Percentiles rank a stretch among this genome's conserved stretches.
These are phyloP conservation scores for Aphaenogaster rudis DNA, from an alignment of 1,140 invertebrate genomes.

Conservation along the genomic window DNA sequence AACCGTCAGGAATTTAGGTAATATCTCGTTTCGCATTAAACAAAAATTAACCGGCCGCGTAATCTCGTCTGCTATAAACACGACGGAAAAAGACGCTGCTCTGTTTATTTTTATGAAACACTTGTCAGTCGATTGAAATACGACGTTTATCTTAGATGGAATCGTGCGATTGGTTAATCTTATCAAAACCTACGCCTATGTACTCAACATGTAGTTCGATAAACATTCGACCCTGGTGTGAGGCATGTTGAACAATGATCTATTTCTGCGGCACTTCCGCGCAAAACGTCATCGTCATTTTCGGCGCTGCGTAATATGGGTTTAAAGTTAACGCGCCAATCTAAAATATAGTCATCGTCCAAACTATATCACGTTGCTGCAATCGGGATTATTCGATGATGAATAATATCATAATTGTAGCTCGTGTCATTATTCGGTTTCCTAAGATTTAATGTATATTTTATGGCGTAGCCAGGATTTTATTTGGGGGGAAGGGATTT, in stretches of 20 bases:
- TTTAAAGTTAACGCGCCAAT: not conserved
- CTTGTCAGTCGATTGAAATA: not conserved
- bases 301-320: not conserved
- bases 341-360: not conserved
- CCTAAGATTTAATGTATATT: not conserved
- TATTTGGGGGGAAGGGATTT: no score
- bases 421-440: not conserved
- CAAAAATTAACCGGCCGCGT: not conserved
- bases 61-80: not conserved
- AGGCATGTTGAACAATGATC: constrained; percentile 7
- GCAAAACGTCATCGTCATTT: constrained; percentile 38
- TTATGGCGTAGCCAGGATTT: no score
- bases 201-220: no score
- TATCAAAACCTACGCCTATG: not conserved
- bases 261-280: constrained; percentile 25
- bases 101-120: not conserved
- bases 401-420: not conserved
- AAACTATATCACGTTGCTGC: not conserved
- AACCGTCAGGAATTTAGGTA: constrained; percentile 72
- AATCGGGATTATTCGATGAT: not conserved
- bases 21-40: constrained; percentile 11
- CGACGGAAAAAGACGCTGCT: no score
- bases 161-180: constrained; percentile 6
- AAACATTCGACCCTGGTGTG: not conserved
- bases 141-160: constrained; percentile 10